A percentile compares a stretch with the other conserved stretches of the same genome.
Conservation (phyloP, 2,113 vertebrate genomes). For the Geothlypis trichas region DNA sequence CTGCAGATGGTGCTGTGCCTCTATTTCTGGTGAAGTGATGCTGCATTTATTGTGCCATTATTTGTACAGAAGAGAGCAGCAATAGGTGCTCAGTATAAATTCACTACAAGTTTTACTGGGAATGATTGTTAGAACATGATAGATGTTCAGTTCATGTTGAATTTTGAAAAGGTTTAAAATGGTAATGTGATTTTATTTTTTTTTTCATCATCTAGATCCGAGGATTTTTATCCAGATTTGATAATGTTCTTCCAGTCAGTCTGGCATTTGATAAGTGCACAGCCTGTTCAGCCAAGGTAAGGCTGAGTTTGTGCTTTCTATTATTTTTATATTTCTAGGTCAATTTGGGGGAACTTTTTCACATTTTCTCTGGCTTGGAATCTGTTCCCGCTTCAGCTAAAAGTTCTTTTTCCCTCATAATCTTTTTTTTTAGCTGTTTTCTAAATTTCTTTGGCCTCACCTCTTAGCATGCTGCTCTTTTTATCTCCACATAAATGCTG, state of each 20-base stretch:
- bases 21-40: not conserved
- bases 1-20: conserved; percentile 73
- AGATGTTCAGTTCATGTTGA: no score
- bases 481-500: not conserved
- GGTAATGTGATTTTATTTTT: not conserved
- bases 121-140: no score
- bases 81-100: not conserved
- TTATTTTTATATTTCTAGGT: not conserved
- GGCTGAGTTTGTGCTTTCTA: conserved; percentile 33
- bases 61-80: not conserved
- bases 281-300: conserved; percentile 92
- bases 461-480: not conserved
- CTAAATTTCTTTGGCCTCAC: not conserved
- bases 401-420: not conserved
- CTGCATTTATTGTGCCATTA: not conserved
- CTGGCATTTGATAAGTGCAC: conserved; percentile 98
- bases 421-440: not conserved
- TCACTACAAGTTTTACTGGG: not conserved
- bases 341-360: not conserved
- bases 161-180: not conserved
- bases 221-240: conserved; percentile 96
- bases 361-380: not conserved
- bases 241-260: conserved; percentile 97
- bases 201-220: conserved; percentile 82
- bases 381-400: not conserved